Conservation (phyloP, 2,888 invertebrate species). For the Diaprepes abbreviatus region DNA sequence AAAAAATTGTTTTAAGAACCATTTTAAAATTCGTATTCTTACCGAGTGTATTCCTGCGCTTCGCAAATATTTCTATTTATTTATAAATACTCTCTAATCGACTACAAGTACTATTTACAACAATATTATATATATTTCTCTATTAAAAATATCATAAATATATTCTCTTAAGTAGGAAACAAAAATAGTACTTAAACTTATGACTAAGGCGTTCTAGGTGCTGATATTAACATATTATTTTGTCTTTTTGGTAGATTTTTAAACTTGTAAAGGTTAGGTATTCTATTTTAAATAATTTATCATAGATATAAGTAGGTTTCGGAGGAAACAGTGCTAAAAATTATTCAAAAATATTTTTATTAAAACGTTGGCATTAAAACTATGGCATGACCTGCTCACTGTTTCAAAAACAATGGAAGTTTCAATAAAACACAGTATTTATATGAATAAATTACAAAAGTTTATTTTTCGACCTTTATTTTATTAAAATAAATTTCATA, state of each 20-base stretch:
- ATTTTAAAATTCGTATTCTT: conserved; percentile 1
- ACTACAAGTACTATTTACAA: conserved; percentile 62
- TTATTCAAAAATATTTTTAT: no score
- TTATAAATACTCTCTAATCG: conserved; percentile 56
- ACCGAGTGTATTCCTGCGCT: conserved; percentile 7
- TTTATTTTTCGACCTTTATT: no score
- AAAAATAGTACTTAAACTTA: conserved; percentile 73
- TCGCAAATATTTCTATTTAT: conserved; percentile 23
- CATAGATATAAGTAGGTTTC: no score
- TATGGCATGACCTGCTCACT: no score
- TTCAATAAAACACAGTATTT: no score
- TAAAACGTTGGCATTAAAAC: no score
- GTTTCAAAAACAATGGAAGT: no score
- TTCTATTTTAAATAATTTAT: no score
- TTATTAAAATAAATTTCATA: no score
- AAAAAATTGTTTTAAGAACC: background rate
- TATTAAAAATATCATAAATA: conserved; percentile 73
- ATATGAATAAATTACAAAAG: no score
- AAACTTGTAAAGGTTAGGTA: conserved; percentile 1
- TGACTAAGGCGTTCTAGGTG: conserved; percentile 67
- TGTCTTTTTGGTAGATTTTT: conserved; percentile 31
- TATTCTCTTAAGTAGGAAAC: conserved; percentile 74
- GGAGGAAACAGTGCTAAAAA: no score
- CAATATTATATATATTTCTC: conserved; percentile 70
- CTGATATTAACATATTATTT: conserved; percentile 57